A percentile compares a stretch with the other conserved stretches of the same genome.
Conservation (phyloP, 2,797 vertebrate genomes). For the Galagoides demidoff region DNA sequence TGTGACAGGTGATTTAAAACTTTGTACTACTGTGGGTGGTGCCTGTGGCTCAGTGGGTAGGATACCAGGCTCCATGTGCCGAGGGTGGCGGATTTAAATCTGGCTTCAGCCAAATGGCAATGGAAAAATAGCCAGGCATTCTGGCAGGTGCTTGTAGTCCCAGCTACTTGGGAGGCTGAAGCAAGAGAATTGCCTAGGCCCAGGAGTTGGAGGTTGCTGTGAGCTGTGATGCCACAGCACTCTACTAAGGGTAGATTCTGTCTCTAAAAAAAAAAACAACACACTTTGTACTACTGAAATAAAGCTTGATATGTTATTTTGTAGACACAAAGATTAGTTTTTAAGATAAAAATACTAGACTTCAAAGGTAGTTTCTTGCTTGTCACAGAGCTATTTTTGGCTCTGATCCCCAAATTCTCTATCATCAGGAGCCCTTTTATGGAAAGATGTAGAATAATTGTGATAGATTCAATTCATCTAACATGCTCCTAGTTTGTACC, state of each 20-base stretch:
- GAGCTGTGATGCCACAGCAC: no score
- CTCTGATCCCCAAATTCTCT: not conserved
- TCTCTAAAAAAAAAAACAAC: no score
- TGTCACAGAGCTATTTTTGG: not conserved
- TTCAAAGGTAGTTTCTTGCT: not conserved
- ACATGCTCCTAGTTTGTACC: not conserved
- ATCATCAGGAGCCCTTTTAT: constrained; percentile 9
- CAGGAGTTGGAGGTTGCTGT: no score
- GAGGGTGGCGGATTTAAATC: no score
- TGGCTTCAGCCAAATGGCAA: no score
- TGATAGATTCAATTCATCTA: not conserved
- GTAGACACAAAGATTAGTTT: not conserved
- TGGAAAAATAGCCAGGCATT: no score
- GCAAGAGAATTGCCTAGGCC: no score
- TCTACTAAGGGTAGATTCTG: no score
- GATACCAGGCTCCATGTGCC: no score
- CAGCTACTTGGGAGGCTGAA: no score
- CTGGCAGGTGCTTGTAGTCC: no score
- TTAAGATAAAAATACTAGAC: not conserved
- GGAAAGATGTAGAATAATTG: not conserved
- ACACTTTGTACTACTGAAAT: not conserved
- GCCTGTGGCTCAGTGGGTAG: no score
- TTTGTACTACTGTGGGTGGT: not conserved
- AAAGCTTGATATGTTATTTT: not conserved
- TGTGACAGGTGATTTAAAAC: not conserved